Percentiles rank a stretch among this genome's conserved stretches.
Conservation (phyloP, 2,888 invertebrate genomes). For the Eupithecia centaureata region DNA sequence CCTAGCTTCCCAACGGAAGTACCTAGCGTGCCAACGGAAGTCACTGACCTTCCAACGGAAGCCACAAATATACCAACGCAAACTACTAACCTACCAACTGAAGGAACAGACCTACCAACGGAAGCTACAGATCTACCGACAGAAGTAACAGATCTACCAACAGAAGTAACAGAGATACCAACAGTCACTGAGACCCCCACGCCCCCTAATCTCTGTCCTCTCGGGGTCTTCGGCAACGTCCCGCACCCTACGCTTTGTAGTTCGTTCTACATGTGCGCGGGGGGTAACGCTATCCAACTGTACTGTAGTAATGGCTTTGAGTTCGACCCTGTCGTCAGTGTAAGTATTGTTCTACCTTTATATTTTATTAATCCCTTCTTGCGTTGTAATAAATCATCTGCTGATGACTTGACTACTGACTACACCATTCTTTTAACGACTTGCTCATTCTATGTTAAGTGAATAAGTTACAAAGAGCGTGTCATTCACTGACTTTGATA, state of each 20-base stretch:
- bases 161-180: background rate
- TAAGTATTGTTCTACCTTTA: background rate
- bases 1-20: background rate
- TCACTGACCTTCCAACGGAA: background rate
- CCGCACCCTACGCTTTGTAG: background rate
- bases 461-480: no score
- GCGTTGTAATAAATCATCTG: no score
- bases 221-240: conserved; percentile 2
- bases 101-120: conserved; percentile 11
- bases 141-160: conserved; percentile 15
- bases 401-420: no score
- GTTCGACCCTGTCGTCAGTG: conserved; percentile 4
- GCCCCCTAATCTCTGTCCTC: background rate
- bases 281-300: background rate
- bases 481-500: no score
- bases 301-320: conserved; percentile 2
- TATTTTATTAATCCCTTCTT: background rate
- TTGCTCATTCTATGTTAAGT: no score
- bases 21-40: background rate
- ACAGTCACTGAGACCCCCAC: background rate
- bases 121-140: background rate
- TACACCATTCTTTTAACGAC: no score
- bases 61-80: background rate
- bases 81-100: conserved; percentile 16
- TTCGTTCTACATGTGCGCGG: conserved; percentile 5